Percentiles rank a stretch among this genome's conserved stretches.
Evolutionary conservation across 2,113 vertebrate genomes (phyloP).

Genomic region (Mionectes macconnelli): DNA sequence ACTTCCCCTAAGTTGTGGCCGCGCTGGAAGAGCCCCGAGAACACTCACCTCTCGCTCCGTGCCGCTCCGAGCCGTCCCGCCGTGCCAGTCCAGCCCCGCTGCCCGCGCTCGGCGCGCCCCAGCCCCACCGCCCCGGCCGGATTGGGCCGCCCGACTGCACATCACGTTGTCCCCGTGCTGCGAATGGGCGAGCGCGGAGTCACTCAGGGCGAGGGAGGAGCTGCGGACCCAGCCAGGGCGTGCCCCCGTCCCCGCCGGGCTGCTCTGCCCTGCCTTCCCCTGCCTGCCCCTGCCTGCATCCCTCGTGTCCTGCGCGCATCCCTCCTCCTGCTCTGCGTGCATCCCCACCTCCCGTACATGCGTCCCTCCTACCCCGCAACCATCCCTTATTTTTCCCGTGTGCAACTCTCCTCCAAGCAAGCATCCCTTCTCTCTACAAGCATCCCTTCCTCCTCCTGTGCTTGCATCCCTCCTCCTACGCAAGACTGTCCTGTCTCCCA

Average conservation of each 20-base stretch:
- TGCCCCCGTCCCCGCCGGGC: not conserved
- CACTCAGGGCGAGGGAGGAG: constrained; percentile 8
- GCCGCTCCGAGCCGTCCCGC: not conserved
- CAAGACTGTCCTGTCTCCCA: not conserved
- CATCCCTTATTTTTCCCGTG: not conserved
- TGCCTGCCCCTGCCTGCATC: not conserved
- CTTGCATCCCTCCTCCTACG: not conserved
- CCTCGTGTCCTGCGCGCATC: fast-evolving
- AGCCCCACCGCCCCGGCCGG: not conserved
- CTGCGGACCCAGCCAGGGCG: not conserved
- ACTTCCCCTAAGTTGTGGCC: not conserved
- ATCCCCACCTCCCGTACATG: fast-evolving
- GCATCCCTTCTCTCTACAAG: not conserved
- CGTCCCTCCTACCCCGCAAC: not conserved
- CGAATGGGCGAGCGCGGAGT: not conserved
- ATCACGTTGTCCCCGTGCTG: not conserved
- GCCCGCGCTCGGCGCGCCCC: not conserved
- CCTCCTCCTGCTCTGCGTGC: too few species aligned
- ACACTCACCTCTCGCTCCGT: not conserved
- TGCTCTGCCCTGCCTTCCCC: fast-evolving
- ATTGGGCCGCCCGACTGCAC: not conserved
- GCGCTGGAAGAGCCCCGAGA: not conserved
- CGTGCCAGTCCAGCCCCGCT: not conserved
- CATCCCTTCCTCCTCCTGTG: not conserved
- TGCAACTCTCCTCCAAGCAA: not conserved